phyloP scores from a whole-genome alignment of 2,888 invertebrate species.

The Parelbella ahira region DNA sequence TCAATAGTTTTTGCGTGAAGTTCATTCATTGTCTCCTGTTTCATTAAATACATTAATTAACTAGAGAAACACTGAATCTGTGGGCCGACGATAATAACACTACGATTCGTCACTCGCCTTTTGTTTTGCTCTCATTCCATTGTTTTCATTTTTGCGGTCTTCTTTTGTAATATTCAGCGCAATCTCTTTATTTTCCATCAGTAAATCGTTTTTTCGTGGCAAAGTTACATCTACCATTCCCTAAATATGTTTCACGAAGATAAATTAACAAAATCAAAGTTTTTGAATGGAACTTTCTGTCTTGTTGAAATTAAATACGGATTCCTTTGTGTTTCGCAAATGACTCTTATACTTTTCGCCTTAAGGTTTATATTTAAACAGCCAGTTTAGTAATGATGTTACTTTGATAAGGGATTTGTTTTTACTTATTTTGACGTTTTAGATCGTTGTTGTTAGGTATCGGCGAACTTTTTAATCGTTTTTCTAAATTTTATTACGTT shows the following conservation, averaged over 20 bases:
- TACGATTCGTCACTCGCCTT: conserved; percentile 21
- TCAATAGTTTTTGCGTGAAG: background rate
- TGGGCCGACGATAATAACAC: conserved; percentile 23
- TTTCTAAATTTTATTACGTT: too few relatives aligned
- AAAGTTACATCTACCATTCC: conserved; percentile 25
- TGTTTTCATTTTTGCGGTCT: conserved; percentile 25
- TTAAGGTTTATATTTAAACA: conserved; percentile 7
- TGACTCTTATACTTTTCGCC: conserved; percentile 7
- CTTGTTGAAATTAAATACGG: conserved; percentile 19
- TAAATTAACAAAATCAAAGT: conserved; percentile 26
- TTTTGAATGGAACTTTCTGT: conserved; percentile 23
- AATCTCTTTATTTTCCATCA: conserved; percentile 26
- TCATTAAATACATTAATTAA: conserved; percentile 10
- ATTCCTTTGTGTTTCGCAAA: conserved; percentile 11
- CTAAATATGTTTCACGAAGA: conserved; percentile 26
- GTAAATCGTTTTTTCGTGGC: conserved; percentile 25
- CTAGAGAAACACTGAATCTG: conserved; percentile 15
- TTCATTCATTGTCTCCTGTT: background rate
- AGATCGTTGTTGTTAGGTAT: too few relatives aligned
- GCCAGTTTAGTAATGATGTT: background rate
- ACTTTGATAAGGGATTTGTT: conserved; percentile 18
- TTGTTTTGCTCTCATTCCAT: conserved; percentile 20
- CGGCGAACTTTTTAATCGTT: too few relatives aligned
- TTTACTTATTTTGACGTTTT: conserved; percentile 14
- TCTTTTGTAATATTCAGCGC: conserved; percentile 24